These are phyloP conservation scores for Acleris holmiana DNA, from an alignment of 2,888 invertebrate genomes.

Conservation along the genomic window DNA sequence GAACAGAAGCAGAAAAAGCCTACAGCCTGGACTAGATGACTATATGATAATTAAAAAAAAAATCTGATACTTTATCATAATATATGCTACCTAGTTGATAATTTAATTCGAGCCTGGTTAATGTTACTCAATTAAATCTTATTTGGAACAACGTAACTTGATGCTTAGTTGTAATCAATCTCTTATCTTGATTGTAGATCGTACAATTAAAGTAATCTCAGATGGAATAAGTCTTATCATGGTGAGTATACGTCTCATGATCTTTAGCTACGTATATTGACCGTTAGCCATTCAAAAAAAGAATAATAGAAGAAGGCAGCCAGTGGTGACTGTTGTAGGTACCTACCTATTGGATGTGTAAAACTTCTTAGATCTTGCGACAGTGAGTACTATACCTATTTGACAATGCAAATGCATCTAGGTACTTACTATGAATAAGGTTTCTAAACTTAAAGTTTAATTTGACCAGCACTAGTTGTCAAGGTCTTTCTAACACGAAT, in stretches of 20 bases:
- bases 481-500: too few species aligned
- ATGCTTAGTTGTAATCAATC: conserved; percentile 34
- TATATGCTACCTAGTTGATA: too few species aligned
- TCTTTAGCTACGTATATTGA: conserved; percentile 27
- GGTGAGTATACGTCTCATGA: too few species aligned
- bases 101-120: background rate
- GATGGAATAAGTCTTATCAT: conserved; percentile 32
- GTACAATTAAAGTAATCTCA: conserved; percentile 53
- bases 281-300: conserved; percentile 36
- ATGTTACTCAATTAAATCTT: conserved; percentile 3
- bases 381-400: too few species aligned
- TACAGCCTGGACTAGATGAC: too few species aligned
- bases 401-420: too few species aligned
- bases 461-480: too few species aligned
- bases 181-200: conserved; percentile 48
- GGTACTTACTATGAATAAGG: too few species aligned
- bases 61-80: too few species aligned
- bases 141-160: background rate
- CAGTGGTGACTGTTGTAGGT: conserved; percentile 16
- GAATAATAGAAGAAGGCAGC: conserved; percentile 24
- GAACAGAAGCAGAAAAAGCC: too few species aligned
- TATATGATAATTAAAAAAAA: too few species aligned
- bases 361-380: conserved; percentile 11
- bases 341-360: conserved; percentile 26
- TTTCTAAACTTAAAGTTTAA: too few species aligned